Conservation (phyloP, 1,140 invertebrate genomes). For the Heliothis virescens region DNA sequence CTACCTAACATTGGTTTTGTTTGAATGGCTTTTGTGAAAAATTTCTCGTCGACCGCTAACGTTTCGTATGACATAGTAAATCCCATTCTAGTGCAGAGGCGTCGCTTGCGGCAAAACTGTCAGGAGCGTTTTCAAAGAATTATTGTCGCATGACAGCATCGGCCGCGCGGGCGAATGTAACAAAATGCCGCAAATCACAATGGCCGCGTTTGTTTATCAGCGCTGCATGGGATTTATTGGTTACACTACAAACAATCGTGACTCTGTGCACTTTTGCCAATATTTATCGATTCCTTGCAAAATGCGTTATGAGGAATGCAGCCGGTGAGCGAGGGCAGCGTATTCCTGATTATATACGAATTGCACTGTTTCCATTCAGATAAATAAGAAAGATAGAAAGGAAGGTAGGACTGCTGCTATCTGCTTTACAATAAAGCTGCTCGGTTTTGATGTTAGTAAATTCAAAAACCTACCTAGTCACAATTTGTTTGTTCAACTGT, state of each 20-base stretch:
- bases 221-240: slow-evolving; percentile 59
- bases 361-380: no score
- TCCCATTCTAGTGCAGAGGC: slow-evolving; percentile 60
- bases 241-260: slow-evolving; percentile 52
- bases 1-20: slow-evolving; percentile 42
- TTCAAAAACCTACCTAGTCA: not conserved
- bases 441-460: no score
- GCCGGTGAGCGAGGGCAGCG: not conserved
- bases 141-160: slow-evolving; percentile 72
- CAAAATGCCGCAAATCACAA: slow-evolving; percentile 67
- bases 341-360: not conserved
- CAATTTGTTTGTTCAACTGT: not conserved
- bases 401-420: no score
- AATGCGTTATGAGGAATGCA: slow-evolving; percentile 27
- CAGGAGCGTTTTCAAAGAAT: slow-evolving; percentile 76
- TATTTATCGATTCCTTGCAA: slow-evolving; percentile 51
- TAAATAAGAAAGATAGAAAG: no score
- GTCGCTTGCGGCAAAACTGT: slow-evolving; percentile 61
- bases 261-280: slow-evolving; percentile 56
- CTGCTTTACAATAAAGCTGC: no score
- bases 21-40: slow-evolving; percentile 54
- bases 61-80: slow-evolving; percentile 67
- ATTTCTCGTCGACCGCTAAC: slow-evolving; percentile 49
- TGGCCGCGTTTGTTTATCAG: slow-evolving; percentile 57
- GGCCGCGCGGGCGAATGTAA: slow-evolving; percentile 60